A percentile compares a stretch with the other conserved stretches of the same genome.
Evolutionary conservation across 2,888 invertebrate genomes (phyloP).

Genomic region (Polymixis lichenea): DNA sequence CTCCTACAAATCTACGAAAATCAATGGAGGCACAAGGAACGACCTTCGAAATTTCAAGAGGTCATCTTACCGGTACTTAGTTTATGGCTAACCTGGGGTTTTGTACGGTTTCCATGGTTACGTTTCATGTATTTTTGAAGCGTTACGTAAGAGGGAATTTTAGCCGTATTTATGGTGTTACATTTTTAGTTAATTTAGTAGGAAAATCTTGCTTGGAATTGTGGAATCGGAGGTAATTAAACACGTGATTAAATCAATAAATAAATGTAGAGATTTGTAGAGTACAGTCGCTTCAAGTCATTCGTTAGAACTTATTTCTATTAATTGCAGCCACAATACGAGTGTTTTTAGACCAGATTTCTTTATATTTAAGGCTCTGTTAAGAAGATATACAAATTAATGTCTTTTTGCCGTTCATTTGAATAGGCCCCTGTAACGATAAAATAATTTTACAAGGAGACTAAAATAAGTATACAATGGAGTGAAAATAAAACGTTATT

Average conservation of each 20-base stretch:
- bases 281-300: no score
- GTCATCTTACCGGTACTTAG: slow-evolving; percentile 66
- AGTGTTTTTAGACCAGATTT: neutral
- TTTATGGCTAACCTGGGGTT: slow-evolving; percentile 49
- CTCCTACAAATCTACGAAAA: slow-evolving; percentile 68
- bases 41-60: slow-evolving; percentile 81
- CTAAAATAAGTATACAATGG: slow-evolving; percentile 46
- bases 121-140: slow-evolving; percentile 28
- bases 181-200: neutral
- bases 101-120: slow-evolving; percentile 69
- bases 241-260: neutral
- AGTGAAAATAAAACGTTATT: slow-evolving; percentile 58
- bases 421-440: neutral
- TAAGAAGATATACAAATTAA: neutral
- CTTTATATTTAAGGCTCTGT: neutral
- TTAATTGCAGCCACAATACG: neutral
- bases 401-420: slow-evolving; percentile 1
- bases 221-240: neutral
- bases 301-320: neutral
- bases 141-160: neutral
- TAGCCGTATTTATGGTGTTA: neutral
- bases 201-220: neutral
- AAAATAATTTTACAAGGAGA: slow-evolving; percentile 1
- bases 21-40: slow-evolving; percentile 75
- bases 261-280: neutral